Evolutionary conservation across 2,797 vertebrate species (phyloP), one percentile per base, ranked within the genome.

Genomic region (Poeciliopsis paucimaculata): DNA sequence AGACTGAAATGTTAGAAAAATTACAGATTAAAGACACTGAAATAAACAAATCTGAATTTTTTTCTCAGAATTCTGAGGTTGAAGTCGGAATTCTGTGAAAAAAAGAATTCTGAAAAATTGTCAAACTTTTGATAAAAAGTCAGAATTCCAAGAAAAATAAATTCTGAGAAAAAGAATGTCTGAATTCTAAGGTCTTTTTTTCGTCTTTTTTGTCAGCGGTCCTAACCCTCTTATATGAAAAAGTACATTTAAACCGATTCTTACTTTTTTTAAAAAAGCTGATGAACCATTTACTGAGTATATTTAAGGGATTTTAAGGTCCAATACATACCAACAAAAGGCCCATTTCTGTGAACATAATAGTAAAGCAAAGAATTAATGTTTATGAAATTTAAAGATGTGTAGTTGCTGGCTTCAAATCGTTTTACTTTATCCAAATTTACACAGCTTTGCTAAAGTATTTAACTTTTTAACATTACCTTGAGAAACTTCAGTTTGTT

Each of bases 241-340:
- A 57, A 64, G 36, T 36, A 64, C 0, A 36, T 64, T 64, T 34
- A 36, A 64, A 64, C 7, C 0, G 2, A 64, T 18, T 64, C 31
- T 64, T 18, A 16, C 31, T 64, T 20, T 60, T 60, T 51, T 51
- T 0, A 28, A 60, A 60, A 62, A 64, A 64, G 13, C 31, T 18
- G 15, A 64, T 16, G 72, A 88, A 70, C 60, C 8, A 23, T 66
- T 23, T 39, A 78, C 8, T 13, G 5, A 9, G 5, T 7, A 28
- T 31, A 28, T 31, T 60, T n/a, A 72, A 88, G 90, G 45, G n/a
- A 41, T 82, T 88, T 72, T 49, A 66, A n/a, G 73, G 83, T 70
- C 62, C 68, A 78, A 31, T 16, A 31, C 16, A 34, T 15, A 13
- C n/a, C 15, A 60, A 31, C 60, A 3, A 34, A 18, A 62, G 13